Base-by-base conservation (phyloP, 2,888 invertebrate species). In the Anaspis maculata region DNA sequence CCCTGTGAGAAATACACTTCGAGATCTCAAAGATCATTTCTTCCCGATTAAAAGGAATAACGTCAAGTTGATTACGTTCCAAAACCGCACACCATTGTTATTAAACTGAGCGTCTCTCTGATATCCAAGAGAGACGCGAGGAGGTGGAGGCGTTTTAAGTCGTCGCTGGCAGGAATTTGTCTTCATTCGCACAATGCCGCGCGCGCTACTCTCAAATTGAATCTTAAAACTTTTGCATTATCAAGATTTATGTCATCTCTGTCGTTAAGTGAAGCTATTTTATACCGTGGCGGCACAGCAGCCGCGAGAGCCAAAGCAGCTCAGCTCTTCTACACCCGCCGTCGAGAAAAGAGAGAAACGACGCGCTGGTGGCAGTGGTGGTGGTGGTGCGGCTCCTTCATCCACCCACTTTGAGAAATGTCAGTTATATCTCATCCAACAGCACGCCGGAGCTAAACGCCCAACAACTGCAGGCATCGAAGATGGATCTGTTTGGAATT, bases 241-340 rank as follows among this genome's bases (percentile, higher is more conserved):
- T 59, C 56, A 57, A 57, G 57, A 57, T 56, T 59, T 59, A 59
- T 56, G 55, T 49, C 51, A 53, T 51, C 49, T 51, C 45, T 51
- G 50, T 39, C 45, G 49, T 48, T 53, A 50, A 53, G 51, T 46
- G 51, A 41, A 42, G 39, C 48, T 46, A 47, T 46, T 49, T 46
- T n/a, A n/a, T n/a, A n/a, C n/a, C n/a, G n/a, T n/a, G n/a, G n/a
- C n/a, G n/a, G n/a, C n/a, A n/a, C n/a, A n/a, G n/a, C n/a, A n/a
- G n/a, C n/a, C n/a, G n/a, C n/a, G n/a, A n/a, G n/a, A n/a, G n/a
- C n/a, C n/a, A n/a, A n/a, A n/a, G n/a, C n/a, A n/a, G n/a, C n/a
- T n/a, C n/a, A n/a, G n/a, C n/a, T n/a, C n/a, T n/a, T n/a, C n/a
- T n/a, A n/a, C n/a, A n/a, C n/a, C n/a, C n/a, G n/a, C n/a, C n/a